These are phyloP conservation scores for Chitala chitala DNA, from an alignment of 2,113 vertebrate genomes.

Conservation along the genomic window DNA sequence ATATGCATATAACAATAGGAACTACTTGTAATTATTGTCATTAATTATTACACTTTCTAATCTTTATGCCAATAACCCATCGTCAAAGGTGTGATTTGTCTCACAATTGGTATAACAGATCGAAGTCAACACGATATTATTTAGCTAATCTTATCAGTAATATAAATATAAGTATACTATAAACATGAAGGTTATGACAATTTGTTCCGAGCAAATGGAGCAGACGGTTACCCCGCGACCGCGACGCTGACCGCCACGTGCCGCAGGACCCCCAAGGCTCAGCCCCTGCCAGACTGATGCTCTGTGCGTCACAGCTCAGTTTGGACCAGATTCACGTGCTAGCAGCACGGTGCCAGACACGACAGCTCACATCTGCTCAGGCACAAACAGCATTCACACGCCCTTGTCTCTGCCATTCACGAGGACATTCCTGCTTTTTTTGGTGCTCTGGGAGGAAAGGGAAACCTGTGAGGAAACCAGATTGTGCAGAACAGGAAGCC, in stretches of 20 bases:
- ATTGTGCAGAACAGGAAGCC: slow-evolving; percentile 88
- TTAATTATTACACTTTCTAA: no score
- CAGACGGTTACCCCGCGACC: no score
- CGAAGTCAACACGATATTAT: no score
- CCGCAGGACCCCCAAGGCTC: neutral
- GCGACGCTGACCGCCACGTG: slow-evolving; percentile 20
- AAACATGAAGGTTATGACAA: neutral
- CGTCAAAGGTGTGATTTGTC: no score
- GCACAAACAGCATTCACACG: slow-evolving; percentile 33
- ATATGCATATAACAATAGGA: no score
- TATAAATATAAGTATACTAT: neutral
- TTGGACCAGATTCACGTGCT: slow-evolving; percentile 34
- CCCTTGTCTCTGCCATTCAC: slow-evolving; percentile 10
- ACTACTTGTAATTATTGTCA: no score
- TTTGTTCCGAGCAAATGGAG: neutral
- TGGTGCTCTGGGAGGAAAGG: slow-evolving; percentile 83
- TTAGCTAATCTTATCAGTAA: no score
- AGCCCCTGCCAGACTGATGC: neutral
- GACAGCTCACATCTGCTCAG: slow-evolving; percentile 47
- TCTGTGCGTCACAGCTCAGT: slow-evolving; percentile 14
- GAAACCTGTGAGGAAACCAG: slow-evolving; percentile 95
- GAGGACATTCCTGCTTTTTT: slow-evolving; percentile 74
- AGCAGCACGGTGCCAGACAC: slow-evolving; percentile 40
- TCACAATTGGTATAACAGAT: no score
- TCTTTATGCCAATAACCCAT: no score